phyloP scores from a whole-genome alignment of 2,113 vertebrate species.

The Theropithecus gelada region DNA sequence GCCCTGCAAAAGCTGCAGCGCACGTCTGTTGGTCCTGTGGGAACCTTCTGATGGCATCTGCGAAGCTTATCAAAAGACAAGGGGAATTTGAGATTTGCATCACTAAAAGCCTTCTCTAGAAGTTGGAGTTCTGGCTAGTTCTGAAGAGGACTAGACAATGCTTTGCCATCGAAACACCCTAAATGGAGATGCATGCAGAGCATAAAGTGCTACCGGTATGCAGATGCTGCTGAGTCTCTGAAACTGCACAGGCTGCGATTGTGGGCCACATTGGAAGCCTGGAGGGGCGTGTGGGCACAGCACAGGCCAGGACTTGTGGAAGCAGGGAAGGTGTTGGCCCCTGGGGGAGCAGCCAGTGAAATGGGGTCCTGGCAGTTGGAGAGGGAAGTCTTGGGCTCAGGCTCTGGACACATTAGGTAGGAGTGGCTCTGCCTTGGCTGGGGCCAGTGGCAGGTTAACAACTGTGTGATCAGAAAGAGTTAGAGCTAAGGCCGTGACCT shows the following conservation, averaged over 20 bases:
- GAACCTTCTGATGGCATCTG: neutral
- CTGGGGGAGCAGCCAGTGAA: neutral
- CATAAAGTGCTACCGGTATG: fast-evolving
- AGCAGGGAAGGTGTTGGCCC: neutral
- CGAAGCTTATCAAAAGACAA: neutral
- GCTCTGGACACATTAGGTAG: neutral
- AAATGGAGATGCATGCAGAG: neutral
- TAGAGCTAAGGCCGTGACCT: neutral
- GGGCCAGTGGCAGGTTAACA: neutral
- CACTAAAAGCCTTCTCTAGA: neutral
- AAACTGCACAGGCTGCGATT: neutral
- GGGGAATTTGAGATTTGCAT: neutral
- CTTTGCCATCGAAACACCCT: neutral
- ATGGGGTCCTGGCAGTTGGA: neutral
- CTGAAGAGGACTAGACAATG: neutral
- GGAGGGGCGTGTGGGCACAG: too few species aligned
- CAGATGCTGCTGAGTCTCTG: fast-evolving
- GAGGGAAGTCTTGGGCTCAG: fast-evolving
- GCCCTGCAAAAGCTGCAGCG: neutral
- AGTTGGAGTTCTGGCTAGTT: neutral
- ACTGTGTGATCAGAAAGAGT: neutral
- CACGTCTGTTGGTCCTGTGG: fast-evolving
- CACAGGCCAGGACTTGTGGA: neutral
- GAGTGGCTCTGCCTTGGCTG: neutral
- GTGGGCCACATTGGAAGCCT: too few species aligned